A percentile compares a stretch with the other conserved stretches of the same genome.
These are phyloP conservation scores for Drosophila formosana DNA, from an alignment of 2,888 invertebrate species.

Conservation along the genomic window DNA sequence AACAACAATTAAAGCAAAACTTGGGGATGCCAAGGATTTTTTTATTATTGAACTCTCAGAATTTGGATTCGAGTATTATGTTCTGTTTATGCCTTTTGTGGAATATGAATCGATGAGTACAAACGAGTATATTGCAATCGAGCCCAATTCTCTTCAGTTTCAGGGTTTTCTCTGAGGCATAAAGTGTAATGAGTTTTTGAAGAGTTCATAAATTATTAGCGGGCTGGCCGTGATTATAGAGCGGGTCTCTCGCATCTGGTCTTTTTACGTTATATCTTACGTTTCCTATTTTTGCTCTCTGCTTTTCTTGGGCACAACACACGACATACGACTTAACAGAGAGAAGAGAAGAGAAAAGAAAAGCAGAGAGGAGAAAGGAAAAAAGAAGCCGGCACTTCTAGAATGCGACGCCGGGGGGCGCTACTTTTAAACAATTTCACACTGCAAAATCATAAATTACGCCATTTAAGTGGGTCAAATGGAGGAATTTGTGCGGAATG, in stretches of 20 bases:
- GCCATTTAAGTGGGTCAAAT: slow-evolving; percentile 83
- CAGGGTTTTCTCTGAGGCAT: too few species aligned
- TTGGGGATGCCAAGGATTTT: too few species aligned
- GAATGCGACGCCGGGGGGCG: slow-evolving; percentile 45
- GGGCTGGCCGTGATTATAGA: slow-evolving; percentile 11
- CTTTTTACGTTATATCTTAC: slow-evolving; percentile 22
- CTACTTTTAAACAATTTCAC: slow-evolving; percentile 79
- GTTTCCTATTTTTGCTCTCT: slow-evolving; percentile 33
- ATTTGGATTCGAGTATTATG: too few species aligned
- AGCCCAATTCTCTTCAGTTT: too few species aligned
- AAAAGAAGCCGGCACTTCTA: slow-evolving; percentile 23
- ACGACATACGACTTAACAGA: background rate
- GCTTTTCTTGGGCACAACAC: slow-evolving; percentile 17
- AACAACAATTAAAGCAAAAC: too few species aligned
- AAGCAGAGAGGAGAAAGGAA: background rate
- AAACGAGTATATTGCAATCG: too few species aligned
- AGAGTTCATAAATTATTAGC: slow-evolving; percentile 31
- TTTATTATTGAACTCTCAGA: too few species aligned
- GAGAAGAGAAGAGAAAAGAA: background rate
- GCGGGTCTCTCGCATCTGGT: background rate
- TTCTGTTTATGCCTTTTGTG: too few species aligned
- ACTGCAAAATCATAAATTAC: slow-evolving; percentile 82
- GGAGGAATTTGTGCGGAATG: slow-evolving; percentile 82
- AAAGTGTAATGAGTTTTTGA: slow-evolving; percentile 23
- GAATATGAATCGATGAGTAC: too few species aligned